Evolutionary conservation across 2,888 invertebrate species (phyloP).

Genomic region (Drosophila greeni): DNA sequence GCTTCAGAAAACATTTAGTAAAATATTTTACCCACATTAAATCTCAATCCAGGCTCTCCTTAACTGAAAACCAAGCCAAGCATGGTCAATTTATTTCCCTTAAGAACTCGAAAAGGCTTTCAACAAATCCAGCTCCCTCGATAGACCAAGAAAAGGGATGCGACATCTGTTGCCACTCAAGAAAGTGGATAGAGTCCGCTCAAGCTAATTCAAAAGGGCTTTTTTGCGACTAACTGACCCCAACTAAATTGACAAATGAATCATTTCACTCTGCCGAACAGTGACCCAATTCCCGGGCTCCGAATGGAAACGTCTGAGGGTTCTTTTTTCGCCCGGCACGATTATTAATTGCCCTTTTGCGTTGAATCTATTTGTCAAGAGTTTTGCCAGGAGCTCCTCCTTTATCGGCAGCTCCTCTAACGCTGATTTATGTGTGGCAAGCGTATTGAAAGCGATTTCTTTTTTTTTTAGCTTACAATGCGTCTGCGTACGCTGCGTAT

Average conservation of each 20-base stretch:
- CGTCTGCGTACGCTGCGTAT: conserved; percentile 57
- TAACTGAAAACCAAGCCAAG: neutral
- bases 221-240: conserved; percentile 24
- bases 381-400: conserved; percentile 25
- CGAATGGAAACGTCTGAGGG: neutral
- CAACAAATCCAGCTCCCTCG: neutral
- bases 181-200: neutral
- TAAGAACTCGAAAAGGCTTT: conserved; percentile 9
- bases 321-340: conserved; percentile 42
- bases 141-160: conserved; percentile 5
- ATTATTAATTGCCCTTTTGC: conserved; percentile 67
- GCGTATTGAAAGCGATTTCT: conserved; percentile 43
- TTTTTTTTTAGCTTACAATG: conserved; percentile 21
- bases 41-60: neutral
- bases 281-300: conserved; percentile 28
- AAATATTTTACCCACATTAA: neutral
- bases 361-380: conserved; percentile 67
- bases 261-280: conserved; percentile 39
- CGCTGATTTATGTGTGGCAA: conserved; percentile 48
- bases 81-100: conserved; percentile 14
- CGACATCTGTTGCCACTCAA: conserved; percentile 14
- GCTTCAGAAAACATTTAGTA: neutral
- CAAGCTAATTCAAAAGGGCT: conserved; percentile 5
- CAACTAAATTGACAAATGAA: conserved; percentile 40
- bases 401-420: conserved; percentile 36